Percentiles rank a stretch among this genome's conserved stretches.
Evolutionary conservation across 2,888 invertebrate genomes (phyloP).

Genomic region (Ichneumoninae sp.): DNA sequence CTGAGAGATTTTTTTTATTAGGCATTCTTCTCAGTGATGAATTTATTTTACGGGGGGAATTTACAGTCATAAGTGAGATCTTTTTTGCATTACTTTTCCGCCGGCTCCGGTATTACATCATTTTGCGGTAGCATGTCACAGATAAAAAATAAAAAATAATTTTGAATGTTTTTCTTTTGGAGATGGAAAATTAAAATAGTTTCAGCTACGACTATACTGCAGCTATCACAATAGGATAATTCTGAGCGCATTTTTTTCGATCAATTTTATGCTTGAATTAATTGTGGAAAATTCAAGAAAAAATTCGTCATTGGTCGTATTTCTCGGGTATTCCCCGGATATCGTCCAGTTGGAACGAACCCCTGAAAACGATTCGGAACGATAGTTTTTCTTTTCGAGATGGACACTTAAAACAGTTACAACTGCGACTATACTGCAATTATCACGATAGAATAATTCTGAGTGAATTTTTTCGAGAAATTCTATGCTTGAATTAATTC

Average conservation of each 20-base stretch:
- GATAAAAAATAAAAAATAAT: no score
- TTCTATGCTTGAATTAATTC: no score
- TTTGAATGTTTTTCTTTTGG: neutral
- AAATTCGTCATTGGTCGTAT: neutral
- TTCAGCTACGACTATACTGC: no score
- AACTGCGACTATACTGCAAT: no score
- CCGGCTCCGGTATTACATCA: neutral
- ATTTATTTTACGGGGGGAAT: neutral
- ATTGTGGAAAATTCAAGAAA: neutral
- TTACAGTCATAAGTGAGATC: neutral
- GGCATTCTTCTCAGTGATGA: neutral
- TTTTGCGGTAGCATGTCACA: neutral
- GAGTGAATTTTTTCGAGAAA: no score
- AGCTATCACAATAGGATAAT: no score
- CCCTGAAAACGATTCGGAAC: no score
- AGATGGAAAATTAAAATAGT: neutral
- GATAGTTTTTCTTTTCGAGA: no score
- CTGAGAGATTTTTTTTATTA: neutral
- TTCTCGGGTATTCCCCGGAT: neutral
- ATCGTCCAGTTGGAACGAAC: no score
- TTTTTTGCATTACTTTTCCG: neutral
- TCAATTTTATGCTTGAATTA: neutral
- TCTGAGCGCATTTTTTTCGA: neutral
- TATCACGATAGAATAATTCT: no score
- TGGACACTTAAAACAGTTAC: no score